Conservation (phyloP, 2,888 invertebrate genomes). For the Lycophotia porphyrea region DNA sequence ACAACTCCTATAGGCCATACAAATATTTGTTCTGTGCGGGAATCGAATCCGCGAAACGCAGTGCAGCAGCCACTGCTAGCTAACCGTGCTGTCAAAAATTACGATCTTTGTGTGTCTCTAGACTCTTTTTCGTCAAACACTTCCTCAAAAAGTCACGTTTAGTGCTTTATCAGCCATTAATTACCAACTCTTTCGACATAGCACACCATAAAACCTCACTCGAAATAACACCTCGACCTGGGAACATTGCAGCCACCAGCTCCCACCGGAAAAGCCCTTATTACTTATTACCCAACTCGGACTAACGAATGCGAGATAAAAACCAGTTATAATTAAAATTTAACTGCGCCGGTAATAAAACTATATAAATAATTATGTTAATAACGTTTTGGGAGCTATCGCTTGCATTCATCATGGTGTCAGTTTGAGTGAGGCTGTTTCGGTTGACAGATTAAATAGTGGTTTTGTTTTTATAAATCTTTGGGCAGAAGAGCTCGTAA, state of each 20-base stretch:
- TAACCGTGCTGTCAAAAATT: no score
- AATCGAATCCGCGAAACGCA: no score
- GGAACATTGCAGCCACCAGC: constrained; percentile 35
- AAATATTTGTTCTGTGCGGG: no score
- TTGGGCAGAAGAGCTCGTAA: neutral
- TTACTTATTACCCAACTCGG: constrained; percentile 60
- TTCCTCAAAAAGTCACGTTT: neutral
- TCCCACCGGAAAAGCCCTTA: constrained; percentile 65
- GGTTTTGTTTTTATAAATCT: constrained; percentile 34
- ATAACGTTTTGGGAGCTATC: constrained; percentile 65
- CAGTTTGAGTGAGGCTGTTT: constrained; percentile 34
- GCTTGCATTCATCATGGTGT: constrained; percentile 63
- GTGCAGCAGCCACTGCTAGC: no score
- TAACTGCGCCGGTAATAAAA: constrained; percentile 67
- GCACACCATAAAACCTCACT: constrained; percentile 29
- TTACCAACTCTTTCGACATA: constrained; percentile 15
- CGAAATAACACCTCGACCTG: constrained; percentile 46
- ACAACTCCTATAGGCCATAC: no score
- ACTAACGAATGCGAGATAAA: constrained; percentile 64
- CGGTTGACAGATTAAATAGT: constrained; percentile 61
- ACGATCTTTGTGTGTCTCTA: neutral
- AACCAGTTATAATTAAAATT: constrained; percentile 69
- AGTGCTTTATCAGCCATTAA: neutral
- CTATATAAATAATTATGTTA: constrained; percentile 69
- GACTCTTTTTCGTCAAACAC: neutral